A percentile compares a stretch with the other conserved stretches of the same genome.
Conservation (phyloP, 2,113 vertebrate species). For the Notarius quadriscutis region DNA sequence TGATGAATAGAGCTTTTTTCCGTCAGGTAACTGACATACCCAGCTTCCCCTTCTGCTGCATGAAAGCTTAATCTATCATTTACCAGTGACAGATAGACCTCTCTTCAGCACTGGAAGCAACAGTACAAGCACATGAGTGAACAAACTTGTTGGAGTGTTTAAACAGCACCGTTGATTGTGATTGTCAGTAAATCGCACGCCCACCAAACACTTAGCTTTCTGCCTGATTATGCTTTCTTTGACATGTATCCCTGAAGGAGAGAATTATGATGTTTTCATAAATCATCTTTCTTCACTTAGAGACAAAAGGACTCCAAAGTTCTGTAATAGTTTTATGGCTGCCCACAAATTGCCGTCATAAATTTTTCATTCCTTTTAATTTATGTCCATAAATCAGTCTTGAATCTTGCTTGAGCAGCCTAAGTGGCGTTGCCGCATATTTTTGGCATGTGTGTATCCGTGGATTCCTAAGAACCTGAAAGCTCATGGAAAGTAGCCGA, state of each 20-base stretch:
- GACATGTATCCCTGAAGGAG: slow-evolving; percentile 43
- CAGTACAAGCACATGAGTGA: slow-evolving; percentile 58
- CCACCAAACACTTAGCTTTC: slow-evolving; percentile 43
- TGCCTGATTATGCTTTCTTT: slow-evolving; percentile 45
- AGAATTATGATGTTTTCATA: slow-evolving; percentile 63
- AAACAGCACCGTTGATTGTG: slow-evolving; percentile 53
- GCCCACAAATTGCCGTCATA: slow-evolving; percentile 76
- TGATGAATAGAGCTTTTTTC: slow-evolving; percentile 70
- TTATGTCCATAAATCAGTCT: slow-evolving; percentile 76
- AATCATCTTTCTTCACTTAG: slow-evolving; percentile 70
- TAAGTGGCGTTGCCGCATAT: slow-evolving; percentile 75
- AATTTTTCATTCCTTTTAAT: slow-evolving; percentile 81
- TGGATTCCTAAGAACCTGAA: slow-evolving; percentile 73
- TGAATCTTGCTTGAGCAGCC: slow-evolving; percentile 62
- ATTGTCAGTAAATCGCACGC: slow-evolving; percentile 50
- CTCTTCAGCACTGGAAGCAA: slow-evolving; percentile 72
- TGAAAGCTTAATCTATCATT: slow-evolving; percentile 81
- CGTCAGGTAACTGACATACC: slow-evolving; percentile 78
- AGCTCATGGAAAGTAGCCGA: slow-evolving; percentile 68
- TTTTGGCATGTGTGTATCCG: slow-evolving; percentile 74
- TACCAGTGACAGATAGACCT: slow-evolving; percentile 78
- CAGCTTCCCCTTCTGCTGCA: slow-evolving; percentile 64
- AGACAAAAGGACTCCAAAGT: slow-evolving; percentile 78
- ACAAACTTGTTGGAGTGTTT: slow-evolving; percentile 48
- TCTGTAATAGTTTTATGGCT: slow-evolving; percentile 79